Evolutionary conservation across 2,113 vertebrate species (phyloP).

Genomic region (Ictalurus punctatus): DNA sequence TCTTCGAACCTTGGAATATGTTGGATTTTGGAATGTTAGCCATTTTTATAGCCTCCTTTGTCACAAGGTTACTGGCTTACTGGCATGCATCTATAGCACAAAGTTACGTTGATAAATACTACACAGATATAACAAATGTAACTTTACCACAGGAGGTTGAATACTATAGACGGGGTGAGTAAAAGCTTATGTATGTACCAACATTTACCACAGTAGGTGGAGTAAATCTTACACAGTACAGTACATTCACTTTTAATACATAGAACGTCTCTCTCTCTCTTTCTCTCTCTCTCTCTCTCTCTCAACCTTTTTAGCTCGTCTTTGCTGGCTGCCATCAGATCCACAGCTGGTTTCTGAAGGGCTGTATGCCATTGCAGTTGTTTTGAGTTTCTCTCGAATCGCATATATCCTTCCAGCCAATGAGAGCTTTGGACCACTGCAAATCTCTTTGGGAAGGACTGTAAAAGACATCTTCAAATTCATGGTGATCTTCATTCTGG

Average conservation of each 20-base stretch:
- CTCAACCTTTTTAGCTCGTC: constrained; percentile 79
- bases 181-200: not conserved
- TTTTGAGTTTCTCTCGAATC: constrained; percentile 96
- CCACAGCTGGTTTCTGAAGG: constrained; percentile 97
- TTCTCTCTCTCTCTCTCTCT: not conserved
- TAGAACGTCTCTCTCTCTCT: not conserved
- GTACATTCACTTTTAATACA: not conserved
- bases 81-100: constrained; percentile 89
- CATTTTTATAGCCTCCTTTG: constrained; percentile 95
- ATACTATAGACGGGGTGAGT: constrained; percentile 93
- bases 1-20: constrained; percentile 96
- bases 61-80: constrained; percentile 91
- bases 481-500: constrained; percentile 99
- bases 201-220: not conserved
- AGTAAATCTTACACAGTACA: not conserved
- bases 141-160: constrained; percentile 84
- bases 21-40: constrained; percentile 98
- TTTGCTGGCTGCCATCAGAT: constrained; percentile 90
- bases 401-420: constrained; percentile 97
- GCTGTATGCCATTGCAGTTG: constrained; percentile 93
- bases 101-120: constrained; percentile 78
- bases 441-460: constrained; percentile 94
- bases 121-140: constrained; percentile 83
- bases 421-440: constrained; percentile 94
- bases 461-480: constrained; percentile 99